Percentiles rank a stretch among this genome's conserved stretches.
phyloP scores from a whole-genome alignment of 1,140 invertebrate genomes.

The Venustaconcha ellipsiformis region DNA sequence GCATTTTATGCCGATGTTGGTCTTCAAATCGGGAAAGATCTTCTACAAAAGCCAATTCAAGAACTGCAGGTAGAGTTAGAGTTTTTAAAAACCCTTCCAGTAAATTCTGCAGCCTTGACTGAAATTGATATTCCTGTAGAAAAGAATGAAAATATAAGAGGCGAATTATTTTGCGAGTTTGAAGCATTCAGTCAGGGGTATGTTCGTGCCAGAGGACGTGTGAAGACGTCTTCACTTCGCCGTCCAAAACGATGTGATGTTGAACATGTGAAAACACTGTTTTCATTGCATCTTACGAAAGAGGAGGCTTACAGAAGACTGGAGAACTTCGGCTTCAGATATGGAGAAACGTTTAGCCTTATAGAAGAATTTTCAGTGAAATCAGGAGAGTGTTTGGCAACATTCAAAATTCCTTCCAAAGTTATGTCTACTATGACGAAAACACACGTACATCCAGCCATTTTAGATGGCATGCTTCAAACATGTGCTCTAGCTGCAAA shows the following conservation, averaged over 20 bases:
- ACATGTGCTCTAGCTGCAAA: slow-evolving; percentile 2
- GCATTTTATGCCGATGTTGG: slow-evolving; percentile 26
- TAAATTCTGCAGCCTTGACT: background rate
- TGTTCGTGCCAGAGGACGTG: background rate
- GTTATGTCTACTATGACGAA: background rate
- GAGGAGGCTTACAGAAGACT: slow-evolving; percentile 11
- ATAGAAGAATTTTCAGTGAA: background rate
- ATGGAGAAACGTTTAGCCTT: slow-evolving; percentile 5
- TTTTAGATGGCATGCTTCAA: slow-evolving; percentile 20
- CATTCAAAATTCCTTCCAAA: background rate
- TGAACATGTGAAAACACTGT: background rate
- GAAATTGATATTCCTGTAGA: slow-evolving; percentile 2
- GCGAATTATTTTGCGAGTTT: background rate
- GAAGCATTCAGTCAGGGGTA: slow-evolving; percentile 13
- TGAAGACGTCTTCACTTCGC: background rate
- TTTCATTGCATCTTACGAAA: background rate
- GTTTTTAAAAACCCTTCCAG: slow-evolving; percentile 6
- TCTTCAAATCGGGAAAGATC: slow-evolving; percentile 12
- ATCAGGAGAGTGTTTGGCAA: background rate
- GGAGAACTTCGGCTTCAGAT: slow-evolving; percentile 11
- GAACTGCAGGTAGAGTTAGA: slow-evolving; percentile 3
- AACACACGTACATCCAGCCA: slow-evolving; percentile 10
- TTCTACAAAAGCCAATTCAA: background rate
- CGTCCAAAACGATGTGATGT: slow-evolving; percentile 1
- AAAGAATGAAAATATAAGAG: background rate